A percentile compares a stretch with the other conserved stretches of the same genome.
Evolutionary conservation across 2,888 invertebrate genomes (phyloP).

Genomic region (Meteorus colon): DNA sequence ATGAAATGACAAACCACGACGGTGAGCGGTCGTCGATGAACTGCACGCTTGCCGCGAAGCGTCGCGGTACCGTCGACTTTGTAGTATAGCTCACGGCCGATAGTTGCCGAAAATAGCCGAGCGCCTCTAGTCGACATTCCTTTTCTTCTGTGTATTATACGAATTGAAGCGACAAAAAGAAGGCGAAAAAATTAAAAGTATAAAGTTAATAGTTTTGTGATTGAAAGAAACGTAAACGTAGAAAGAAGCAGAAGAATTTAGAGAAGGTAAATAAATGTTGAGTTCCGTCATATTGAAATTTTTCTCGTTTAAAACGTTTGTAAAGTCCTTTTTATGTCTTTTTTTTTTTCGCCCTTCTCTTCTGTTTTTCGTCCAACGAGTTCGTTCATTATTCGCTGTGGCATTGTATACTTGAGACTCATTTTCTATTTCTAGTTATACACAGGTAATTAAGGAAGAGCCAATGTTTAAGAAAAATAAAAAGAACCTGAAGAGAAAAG

Average conservation of each 20-base stretch:
- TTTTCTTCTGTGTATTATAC: neutral
- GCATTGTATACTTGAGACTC: neutral
- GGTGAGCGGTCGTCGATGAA: conserved; percentile 59
- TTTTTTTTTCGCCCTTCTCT: neutral
- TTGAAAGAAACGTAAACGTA: neutral
- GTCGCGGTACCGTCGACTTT: conserved; percentile 35
- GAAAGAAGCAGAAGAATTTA: neutral
- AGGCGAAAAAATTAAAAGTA: neutral
- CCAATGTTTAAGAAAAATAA: neutral
- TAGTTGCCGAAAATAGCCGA: conserved; percentile 33
- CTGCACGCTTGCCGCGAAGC: conserved; percentile 57
- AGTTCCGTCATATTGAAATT: conserved; percentile 28
- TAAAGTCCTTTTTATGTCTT: neutral
- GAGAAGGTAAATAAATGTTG: neutral
- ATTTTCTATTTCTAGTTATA: neutral
- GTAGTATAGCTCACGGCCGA: conserved; percentile 28
- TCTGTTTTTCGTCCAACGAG: conserved; percentile 2
- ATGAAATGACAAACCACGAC: conserved; percentile 21
- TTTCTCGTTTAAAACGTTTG: neutral
- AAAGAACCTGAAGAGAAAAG: conserved; percentile 27
- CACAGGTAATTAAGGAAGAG: neutral
- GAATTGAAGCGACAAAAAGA: neutral
- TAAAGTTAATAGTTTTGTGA: too few species aligned
- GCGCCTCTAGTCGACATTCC: neutral
- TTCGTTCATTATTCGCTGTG: neutral